A percentile compares a stretch with the other conserved stretches of the same genome.
These are phyloP conservation scores for Ochropleura plecta DNA, from an alignment of 2,888 invertebrate species.

Conservation along the genomic window DNA sequence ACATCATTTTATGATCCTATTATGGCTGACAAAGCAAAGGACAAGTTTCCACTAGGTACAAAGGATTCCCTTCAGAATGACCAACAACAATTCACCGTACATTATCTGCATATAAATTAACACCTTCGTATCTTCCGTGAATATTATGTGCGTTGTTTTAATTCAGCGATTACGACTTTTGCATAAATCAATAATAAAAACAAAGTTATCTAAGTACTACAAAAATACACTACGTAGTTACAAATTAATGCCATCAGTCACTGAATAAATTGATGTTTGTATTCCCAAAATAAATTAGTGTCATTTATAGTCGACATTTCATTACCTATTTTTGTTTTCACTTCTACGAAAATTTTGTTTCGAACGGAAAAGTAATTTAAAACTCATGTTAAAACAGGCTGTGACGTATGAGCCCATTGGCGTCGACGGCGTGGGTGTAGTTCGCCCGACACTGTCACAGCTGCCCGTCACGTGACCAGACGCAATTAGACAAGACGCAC, in stretches of 20 bases:
- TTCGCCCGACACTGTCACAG: conserved; percentile 73
- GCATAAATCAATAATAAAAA: conserved; percentile 29
- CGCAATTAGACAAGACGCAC: conserved; percentile 77
- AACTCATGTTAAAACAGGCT: conserved; percentile 35
- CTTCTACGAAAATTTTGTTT: conserved; percentile 30
- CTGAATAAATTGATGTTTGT: conserved; percentile 9
- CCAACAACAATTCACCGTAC: conserved; percentile 40
- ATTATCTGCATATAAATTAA: conserved; percentile 54
- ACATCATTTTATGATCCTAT: not conserved
- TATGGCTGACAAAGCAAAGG: conserved; percentile 8
- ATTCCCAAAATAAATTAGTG: conserved; percentile 14
- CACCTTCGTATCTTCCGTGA: conserved; percentile 25
- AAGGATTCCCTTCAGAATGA: conserved; percentile 41
- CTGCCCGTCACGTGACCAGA: conserved; percentile 71
- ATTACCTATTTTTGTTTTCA: conserved; percentile 22
- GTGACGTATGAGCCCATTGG: conserved; percentile 68
- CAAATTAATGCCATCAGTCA: not conserved
- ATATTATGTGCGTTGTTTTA: conserved; percentile 38
- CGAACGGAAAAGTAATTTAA: conserved; percentile 46
- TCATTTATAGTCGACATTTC: conserved; percentile 23
- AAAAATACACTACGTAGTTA: conserved; percentile 21
- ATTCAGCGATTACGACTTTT: conserved; percentile 27
- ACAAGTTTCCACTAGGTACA: conserved; percentile 13
- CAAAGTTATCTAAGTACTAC: not conserved
- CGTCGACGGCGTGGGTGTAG: conserved; percentile 68